Percentiles rank a stretch among this genome's conserved stretches.
Conservation (phyloP, 2,113 vertebrate species). For the Gasterosteus aculeatus region DNA sequence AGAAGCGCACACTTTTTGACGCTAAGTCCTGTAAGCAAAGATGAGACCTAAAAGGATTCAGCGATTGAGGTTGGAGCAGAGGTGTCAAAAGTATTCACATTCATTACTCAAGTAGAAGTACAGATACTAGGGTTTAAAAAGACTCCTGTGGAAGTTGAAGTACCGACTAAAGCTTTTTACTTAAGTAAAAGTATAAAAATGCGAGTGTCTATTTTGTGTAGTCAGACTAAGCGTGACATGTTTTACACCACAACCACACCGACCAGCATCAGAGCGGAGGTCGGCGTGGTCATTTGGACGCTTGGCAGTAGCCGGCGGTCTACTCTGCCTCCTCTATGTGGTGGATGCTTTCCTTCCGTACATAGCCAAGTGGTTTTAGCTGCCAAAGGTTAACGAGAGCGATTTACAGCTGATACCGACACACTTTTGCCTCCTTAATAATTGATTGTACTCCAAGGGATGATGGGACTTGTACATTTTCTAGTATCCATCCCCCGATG, state of each 20-base stretch:
- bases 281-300: background rate
- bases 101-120: too few relatives aligned
- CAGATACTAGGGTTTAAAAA: too few relatives aligned
- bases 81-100: too few relatives aligned
- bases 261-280: background rate
- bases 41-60: slow-evolving; percentile 32
- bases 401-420: background rate
- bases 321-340: background rate
- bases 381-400: background rate
- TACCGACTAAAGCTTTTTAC: too few relatives aligned
- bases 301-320: background rate
- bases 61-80: slow-evolving; percentile 3
- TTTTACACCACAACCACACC: too few relatives aligned
- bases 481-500: background rate
- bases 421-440: background rate
- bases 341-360: background rate
- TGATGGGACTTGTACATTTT: background rate
- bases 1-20: slow-evolving; percentile 11
- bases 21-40: slow-evolving; percentile 9
- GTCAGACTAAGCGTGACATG: background rate
- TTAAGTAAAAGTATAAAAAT: too few relatives aligned
- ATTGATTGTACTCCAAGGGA: background rate
- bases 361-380: background rate
- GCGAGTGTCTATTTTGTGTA: background rate
- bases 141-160: too few relatives aligned